Conservation (phyloP, 2,888 invertebrate species). For the Lepeophtheirus nordmannii region DNA sequence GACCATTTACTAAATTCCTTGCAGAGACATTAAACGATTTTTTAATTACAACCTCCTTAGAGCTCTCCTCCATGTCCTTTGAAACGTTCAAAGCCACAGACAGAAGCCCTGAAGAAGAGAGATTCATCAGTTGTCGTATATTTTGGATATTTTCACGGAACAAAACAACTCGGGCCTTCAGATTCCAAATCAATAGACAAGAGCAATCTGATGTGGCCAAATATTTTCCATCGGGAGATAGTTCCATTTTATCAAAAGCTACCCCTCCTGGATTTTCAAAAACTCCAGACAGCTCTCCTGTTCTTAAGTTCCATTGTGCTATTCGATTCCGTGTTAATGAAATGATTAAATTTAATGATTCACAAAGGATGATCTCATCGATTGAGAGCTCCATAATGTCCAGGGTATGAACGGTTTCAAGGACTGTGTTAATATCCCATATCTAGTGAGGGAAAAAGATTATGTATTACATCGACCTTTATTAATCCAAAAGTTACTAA, state of each 20-base stretch:
- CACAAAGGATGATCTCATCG: constrained; percentile 5
- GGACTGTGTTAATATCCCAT: constrained; percentile 5
- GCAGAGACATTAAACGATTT: background rate
- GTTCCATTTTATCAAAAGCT: background rate
- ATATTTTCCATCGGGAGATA: background rate
- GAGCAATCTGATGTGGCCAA: too few species aligned
- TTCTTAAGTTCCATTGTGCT: constrained; percentile 37
- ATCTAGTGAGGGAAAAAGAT: background rate
- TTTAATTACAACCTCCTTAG: background rate
- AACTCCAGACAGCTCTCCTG: constrained; percentile 32
- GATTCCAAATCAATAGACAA: background rate
- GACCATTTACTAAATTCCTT: background rate
- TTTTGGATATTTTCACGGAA: background rate
- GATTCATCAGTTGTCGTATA: background rate
- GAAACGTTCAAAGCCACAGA: background rate
- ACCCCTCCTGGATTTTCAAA: background rate
- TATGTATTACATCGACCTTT: background rate
- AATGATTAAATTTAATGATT: constrained; percentile 30
- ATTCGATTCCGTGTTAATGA: constrained; percentile 39
- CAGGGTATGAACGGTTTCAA: background rate
- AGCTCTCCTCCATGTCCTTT: background rate
- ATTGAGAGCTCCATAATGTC: background rate
- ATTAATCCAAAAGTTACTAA: background rate
- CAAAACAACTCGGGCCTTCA: background rate
- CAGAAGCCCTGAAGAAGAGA: background rate